A percentile compares a stretch with the other conserved stretches of the same genome.
These are phyloP conservation scores for Drosophila biarmipes DNA, from an alignment of 1,140 invertebrate genomes.

Conservation along the genomic window DNA sequence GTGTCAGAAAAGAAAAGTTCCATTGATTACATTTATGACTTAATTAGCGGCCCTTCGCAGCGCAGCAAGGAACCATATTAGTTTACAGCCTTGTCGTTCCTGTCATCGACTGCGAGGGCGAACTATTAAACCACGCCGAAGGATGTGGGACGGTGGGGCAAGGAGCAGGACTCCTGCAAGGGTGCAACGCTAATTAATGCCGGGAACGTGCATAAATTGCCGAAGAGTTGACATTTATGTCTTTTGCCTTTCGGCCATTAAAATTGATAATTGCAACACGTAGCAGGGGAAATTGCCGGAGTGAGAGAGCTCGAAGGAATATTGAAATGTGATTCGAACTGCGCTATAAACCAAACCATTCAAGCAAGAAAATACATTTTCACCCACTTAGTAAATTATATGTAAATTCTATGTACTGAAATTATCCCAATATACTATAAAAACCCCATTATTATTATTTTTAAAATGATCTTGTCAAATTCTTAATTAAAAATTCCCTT, in stretches of 20 bases:
- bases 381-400: too few species aligned
- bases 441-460: too few species aligned
- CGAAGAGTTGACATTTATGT: slow-evolving; percentile 77
- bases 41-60: slow-evolving; percentile 52
- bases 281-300: slow-evolving; percentile 22
- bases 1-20: slow-evolving; percentile 17
- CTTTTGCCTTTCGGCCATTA: slow-evolving; percentile 52
- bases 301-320: slow-evolving; percentile 15
- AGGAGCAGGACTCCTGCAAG: slow-evolving; percentile 18
- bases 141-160: neutral
- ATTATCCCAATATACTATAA: too few species aligned
- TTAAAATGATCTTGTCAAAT: too few species aligned
- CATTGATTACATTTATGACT: slow-evolving; percentile 75
- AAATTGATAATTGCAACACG: slow-evolving; percentile 79
- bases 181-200: slow-evolving; percentile 76
- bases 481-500: too few species aligned
- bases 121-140: slow-evolving; percentile 26
- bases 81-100: slow-evolving; percentile 44
- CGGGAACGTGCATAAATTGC: slow-evolving; percentile 75
- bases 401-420: too few species aligned
- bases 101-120: slow-evolving; percentile 49
- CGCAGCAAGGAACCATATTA: slow-evolving; percentile 50
- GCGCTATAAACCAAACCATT: neutral
- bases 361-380: too few species aligned
- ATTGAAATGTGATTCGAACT: slow-evolving; percentile 30